A percentile compares a stretch with the other conserved stretches of the same genome.
Evolutionary conservation across 2,888 invertebrate species (phyloP).

Genomic region (Euproctis similis): DNA sequence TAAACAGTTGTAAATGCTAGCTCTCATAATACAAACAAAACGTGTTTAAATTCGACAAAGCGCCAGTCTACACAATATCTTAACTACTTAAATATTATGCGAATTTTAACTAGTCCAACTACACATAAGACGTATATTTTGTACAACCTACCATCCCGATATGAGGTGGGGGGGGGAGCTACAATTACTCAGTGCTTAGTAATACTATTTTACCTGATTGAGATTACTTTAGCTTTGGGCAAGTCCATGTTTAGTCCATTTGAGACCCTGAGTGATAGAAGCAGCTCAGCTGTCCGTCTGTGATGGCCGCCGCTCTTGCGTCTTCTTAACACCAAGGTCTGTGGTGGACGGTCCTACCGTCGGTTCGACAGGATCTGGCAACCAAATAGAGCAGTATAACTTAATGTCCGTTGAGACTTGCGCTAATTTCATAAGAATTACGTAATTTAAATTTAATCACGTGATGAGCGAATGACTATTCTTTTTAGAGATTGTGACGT

Average conservation of each 20-base stretch:
- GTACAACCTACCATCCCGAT: slow-evolving; percentile 39
- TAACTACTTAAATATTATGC: slow-evolving; percentile 20
- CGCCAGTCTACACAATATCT: slow-evolving; percentile 18
- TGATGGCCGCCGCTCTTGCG: slow-evolving; percentile 31
- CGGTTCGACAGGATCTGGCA: slow-evolving; percentile 48
- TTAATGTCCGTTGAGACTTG: no score
- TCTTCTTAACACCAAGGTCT: slow-evolving; percentile 36
- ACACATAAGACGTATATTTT: slow-evolving; percentile 35
- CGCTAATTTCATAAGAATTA: no score
- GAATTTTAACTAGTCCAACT: slow-evolving; percentile 24
- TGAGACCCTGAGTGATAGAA: slow-evolving; percentile 34
- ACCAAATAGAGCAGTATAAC: neutral
- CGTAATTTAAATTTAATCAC: no score
- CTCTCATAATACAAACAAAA: no score
- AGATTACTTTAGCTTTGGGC: slow-evolving; percentile 70
- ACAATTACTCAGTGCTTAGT: slow-evolving; percentile 52
- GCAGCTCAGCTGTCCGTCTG: slow-evolving; percentile 52
- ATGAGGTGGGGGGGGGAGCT: slow-evolving; percentile 44
- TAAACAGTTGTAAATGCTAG: no score
- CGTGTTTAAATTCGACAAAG: slow-evolving; percentile 25
- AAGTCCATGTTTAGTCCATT: slow-evolving; percentile 49
- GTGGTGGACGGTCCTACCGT: slow-evolving; percentile 49
- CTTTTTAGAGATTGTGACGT: no score
- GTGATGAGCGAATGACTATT: no score
- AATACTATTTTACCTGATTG: slow-evolving; percentile 60